Evolutionary conservation across 2,888 invertebrate species (phyloP), one percentile per base, ranked within the genome.

Genomic region (Athalia rosae): DNA sequence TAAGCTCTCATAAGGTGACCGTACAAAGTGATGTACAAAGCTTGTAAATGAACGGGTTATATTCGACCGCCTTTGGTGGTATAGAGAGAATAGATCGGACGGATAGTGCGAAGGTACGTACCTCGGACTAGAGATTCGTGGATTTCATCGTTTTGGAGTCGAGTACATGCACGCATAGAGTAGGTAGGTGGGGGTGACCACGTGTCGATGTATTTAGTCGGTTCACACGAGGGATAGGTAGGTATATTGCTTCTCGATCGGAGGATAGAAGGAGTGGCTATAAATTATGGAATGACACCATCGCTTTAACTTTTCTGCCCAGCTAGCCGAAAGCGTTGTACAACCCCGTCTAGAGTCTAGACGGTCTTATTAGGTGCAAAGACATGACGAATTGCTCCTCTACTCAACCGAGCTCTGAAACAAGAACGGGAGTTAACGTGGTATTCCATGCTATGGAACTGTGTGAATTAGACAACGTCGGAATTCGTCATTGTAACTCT

Each of bases 361-460:
- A 77, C 66, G 74, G 77, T 80, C 77, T 76, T 78, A 80, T 80
- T 79, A 79, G 67, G 77, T 69, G 74, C 77, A 78, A 80, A 77
- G 77, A 71, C 71, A 71, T 71, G 71, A 66, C 63, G 69, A 58
- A 76, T 69, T 76, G 77, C 62, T 56, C 43, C 28, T 28, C 28
- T 28, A 28, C 28, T 28, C 28, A 28, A 28, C 28, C 28, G 28
- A 66, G 73, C 63, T 63, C 48, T 62, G 66, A 69, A 71, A 62
- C 15, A 56, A 48, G 48, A 13, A 61, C 69, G 76, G 69, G 43
- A 28, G 28, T 28, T 28, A 28, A 28, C 28, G 28, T 28, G 28
- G 28, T 28, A 28, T 28, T 28, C 28, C 28, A 28, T 28, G 28
- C 28, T 28, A 28, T 28, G 28, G 28, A 28, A 28, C 28, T 28